phyloP scores from a whole-genome alignment of 2,113 vertebrate genomes.

The Apus apus region DNA sequence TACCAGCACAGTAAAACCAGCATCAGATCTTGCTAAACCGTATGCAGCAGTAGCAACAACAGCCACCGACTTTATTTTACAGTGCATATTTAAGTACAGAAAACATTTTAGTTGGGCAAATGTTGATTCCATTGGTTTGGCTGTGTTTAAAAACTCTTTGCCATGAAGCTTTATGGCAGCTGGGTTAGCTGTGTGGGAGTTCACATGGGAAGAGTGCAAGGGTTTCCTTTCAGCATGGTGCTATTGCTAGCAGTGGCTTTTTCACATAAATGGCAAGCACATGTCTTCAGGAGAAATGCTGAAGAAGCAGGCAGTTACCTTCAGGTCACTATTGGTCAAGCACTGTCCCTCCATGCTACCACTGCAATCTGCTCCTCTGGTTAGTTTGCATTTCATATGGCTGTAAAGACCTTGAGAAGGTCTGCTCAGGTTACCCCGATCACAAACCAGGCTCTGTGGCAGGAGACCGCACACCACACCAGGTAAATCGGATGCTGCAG shows the following conservation, averaged over 20 bases:
- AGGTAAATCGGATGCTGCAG: fast-evolving
- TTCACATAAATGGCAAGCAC: background rate
- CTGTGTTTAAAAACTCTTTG: background rate
- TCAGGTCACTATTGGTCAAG: background rate
- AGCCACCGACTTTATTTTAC: background rate
- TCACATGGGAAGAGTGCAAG: background rate
- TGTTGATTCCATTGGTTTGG: background rate
- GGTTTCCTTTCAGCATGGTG: background rate
- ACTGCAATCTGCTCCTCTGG: background rate
- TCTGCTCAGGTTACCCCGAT: background rate
- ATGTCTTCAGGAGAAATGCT: background rate
- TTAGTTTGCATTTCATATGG: background rate
- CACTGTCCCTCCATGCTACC: background rate
- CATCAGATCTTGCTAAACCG: background rate
- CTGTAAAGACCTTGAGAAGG: background rate
- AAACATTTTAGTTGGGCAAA: background rate
- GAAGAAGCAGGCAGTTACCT: background rate
- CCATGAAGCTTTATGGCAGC: background rate
- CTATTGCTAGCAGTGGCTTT: background rate
- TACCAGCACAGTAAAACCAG: background rate
- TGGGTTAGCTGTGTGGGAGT: background rate
- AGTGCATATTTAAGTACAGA: background rate
- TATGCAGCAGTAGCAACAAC: background rate
- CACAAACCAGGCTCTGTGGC: background rate
- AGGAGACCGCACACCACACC: fast-evolving